Conservation (phyloP, 2,888 invertebrate genomes). For the Glaucopsyche alexis region DNA sequence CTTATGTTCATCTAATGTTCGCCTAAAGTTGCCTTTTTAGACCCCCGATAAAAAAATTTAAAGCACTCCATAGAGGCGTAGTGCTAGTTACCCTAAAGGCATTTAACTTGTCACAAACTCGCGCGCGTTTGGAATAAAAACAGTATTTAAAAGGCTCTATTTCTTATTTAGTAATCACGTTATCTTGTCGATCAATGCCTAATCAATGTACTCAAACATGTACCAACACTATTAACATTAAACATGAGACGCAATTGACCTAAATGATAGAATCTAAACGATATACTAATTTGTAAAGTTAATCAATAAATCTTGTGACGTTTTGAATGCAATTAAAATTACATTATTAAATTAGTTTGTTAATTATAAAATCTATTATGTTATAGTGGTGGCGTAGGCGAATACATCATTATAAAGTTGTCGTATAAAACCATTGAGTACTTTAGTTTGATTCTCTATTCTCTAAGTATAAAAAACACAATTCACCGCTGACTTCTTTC, state of each 20-base stretch:
- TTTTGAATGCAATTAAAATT: background rate
- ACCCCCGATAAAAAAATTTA: too few species aligned
- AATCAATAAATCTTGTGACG: background rate
- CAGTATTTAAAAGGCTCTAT: constrained; percentile 16
- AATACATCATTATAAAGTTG: too few species aligned
- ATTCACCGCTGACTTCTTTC: too few species aligned
- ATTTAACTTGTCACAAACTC: background rate
- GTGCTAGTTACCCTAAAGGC: background rate
- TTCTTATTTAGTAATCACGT: constrained; percentile 21
- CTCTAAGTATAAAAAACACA: too few species aligned
- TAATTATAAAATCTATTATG: too few species aligned
- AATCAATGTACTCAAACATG: constrained; percentile 18
- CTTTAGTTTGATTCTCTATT: too few species aligned
- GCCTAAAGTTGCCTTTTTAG: too few species aligned
- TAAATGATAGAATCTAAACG: background rate
- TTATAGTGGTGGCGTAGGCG: too few species aligned
- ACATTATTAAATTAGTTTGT: background rate
- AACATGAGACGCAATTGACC: constrained; percentile 1
- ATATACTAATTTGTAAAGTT: constrained; percentile 4
- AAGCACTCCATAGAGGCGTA: background rate
- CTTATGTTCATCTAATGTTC: too few species aligned
- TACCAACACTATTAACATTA: constrained; percentile 4
- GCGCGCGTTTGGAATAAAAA: constrained; percentile 12
- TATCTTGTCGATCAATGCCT: constrained; percentile 21
- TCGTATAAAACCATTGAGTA: too few species aligned